phyloP scores from a whole-genome alignment of 1,140 invertebrate genomes.

The Drosophila virilis region DNA sequence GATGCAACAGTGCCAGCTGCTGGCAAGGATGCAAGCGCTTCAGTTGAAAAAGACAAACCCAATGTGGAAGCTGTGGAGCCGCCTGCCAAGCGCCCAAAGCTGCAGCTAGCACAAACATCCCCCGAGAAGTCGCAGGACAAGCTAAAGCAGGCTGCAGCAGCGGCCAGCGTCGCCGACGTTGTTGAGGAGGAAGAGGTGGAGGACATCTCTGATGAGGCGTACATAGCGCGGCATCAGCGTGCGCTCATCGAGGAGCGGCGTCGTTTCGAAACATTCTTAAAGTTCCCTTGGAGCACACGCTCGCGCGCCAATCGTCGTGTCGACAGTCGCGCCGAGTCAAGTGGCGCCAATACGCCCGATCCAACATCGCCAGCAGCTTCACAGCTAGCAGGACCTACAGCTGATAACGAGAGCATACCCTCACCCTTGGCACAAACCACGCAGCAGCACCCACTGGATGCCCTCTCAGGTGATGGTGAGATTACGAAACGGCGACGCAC shows the following conservation, averaged over 20 bases:
- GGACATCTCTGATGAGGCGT: conserved; percentile 90
- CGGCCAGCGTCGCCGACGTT: background rate
- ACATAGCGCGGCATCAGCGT: conserved; percentile 88
- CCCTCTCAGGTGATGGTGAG: conserved; percentile 44
- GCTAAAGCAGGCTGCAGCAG: background rate
- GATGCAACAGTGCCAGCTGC: background rate
- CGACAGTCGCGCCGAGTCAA: conserved; percentile 89
- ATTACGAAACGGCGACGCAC: conserved; percentile 75
- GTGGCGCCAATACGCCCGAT: conserved; percentile 90
- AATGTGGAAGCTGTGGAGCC: conserved; percentile 25
- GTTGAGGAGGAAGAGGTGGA: conserved; percentile 37
- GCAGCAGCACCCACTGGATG: conserved; percentile 72
- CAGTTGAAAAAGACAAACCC: background rate
- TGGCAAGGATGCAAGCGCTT: background rate
- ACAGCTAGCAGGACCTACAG: conserved; percentile 25
- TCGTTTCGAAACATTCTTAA: conserved; percentile 90
- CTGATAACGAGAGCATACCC: conserved; percentile 84
- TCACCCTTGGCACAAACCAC: conserved; percentile 86
- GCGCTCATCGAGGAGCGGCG: conserved; percentile 92
- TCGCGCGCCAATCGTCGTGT: conserved; percentile 87
- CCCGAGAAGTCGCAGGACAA: background rate
- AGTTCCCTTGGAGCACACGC: conserved; percentile 87
- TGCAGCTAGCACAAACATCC: conserved; percentile 24
- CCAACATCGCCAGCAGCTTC: conserved; percentile 84
- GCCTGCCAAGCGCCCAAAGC: conserved; percentile 47